A percentile compares a stretch with the other conserved stretches of the same genome.
These are phyloP conservation scores for Amphipyra tragopoginis DNA, from an alignment of 2,888 invertebrate species.

Conservation along the genomic window DNA sequence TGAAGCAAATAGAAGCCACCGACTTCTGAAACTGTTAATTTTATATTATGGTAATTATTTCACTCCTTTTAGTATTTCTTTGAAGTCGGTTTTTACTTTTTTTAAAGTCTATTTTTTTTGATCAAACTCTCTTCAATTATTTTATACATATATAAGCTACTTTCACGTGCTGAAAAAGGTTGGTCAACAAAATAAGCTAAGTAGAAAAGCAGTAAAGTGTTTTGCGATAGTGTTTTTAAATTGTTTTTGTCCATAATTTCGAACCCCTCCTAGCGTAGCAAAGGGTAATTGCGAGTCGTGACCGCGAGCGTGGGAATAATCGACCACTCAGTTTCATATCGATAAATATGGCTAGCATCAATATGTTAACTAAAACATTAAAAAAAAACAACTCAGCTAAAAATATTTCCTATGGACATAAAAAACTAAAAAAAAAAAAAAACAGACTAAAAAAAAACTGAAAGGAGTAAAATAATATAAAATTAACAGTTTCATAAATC, in stretches of 20 bases:
- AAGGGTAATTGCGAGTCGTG: constrained; percentile 54
- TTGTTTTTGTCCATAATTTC: constrained; percentile 48
- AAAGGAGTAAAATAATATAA: too few relatives aligned
- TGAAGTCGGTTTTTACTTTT: too few relatives aligned
- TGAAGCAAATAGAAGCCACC: too few relatives aligned
- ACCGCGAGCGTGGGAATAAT: constrained; percentile 57
- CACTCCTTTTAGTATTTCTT: too few relatives aligned
- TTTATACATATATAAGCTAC: too few relatives aligned
- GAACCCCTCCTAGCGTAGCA: constrained; percentile 46
- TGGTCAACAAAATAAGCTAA: neutral
- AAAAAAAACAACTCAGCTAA: constrained; percentile 32
- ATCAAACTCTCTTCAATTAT: too few relatives aligned
- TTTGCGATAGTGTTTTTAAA: constrained; percentile 34
- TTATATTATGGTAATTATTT: too few relatives aligned
- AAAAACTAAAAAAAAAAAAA: constrained; percentile 19
- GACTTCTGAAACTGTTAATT: too few relatives aligned
- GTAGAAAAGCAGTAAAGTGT: constrained; percentile 21
- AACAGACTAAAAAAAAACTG: too few relatives aligned
- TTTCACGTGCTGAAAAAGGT: neutral
- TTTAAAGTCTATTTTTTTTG: too few relatives aligned
- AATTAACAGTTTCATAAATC: too few relatives aligned
- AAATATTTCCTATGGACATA: constrained; percentile 18
- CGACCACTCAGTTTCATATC: constrained; percentile 34
- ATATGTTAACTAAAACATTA: constrained; percentile 26
- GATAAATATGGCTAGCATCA: constrained; percentile 42